Conservation (phyloP, 2,113 vertebrate species). For the Eleginops maclovinus region DNA sequence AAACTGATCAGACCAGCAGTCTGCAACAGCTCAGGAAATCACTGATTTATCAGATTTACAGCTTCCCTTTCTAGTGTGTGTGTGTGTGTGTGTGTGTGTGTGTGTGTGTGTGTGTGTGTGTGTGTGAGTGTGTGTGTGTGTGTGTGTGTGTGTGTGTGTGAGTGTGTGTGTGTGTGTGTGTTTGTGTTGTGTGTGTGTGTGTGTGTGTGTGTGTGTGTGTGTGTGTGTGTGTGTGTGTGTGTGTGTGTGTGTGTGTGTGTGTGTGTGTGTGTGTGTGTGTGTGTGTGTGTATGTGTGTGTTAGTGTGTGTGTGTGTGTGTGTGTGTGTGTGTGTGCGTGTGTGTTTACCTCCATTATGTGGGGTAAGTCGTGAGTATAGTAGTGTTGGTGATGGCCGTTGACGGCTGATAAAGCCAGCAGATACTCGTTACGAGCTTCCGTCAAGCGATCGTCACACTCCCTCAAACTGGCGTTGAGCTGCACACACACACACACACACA, state of each 20-base stretch:
- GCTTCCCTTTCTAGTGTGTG: not conserved
- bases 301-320: conserved; percentile 13
- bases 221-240: conserved; percentile 15
- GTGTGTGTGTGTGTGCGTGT: conserved; percentile 12
- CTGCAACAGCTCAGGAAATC: not conserved
- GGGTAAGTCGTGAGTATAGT: conserved; percentile 84
- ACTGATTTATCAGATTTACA: not conserved
- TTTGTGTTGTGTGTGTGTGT: not conserved
- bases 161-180: not conserved
- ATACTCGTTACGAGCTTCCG: conserved; percentile 88
- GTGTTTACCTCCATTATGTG: conserved; percentile 87
- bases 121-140: conserved; percentile 20
- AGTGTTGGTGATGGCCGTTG: conserved; percentile 87
- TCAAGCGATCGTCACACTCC: conserved; percentile 86
- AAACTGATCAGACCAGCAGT: not conserved
- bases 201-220: conserved; percentile 24
- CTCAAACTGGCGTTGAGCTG: conserved; percentile 85
- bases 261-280: not conserved
- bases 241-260: not conserved
- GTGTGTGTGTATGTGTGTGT: conserved; percentile 15
- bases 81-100: not conserved
- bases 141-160: conserved; percentile 15
- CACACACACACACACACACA: conserved; percentile 3
- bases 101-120: not conserved
- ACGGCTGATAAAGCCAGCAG: conserved; percentile 86